These are phyloP conservation scores for Acleris cristana DNA, from an alignment of 2,888 invertebrate genomes.

Conservation along the genomic window DNA sequence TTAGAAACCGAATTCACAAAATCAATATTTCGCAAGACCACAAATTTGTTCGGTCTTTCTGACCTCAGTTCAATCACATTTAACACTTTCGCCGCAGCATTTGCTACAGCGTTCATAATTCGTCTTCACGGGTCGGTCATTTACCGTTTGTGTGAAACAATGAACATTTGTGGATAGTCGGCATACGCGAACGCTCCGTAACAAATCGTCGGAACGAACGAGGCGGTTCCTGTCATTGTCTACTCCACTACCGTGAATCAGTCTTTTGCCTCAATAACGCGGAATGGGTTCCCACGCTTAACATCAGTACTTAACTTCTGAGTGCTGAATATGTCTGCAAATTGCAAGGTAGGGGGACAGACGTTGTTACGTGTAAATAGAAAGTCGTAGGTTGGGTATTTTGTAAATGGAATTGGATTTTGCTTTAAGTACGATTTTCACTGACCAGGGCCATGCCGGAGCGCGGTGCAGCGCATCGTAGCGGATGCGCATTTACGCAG, in stretches of 20 bases:
- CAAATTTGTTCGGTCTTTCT: slow-evolving; percentile 2
- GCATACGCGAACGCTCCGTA: slow-evolving; percentile 55
- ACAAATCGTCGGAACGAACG: slow-evolving; percentile 66
- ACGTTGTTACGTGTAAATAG: slow-evolving; percentile 20
- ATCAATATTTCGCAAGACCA: slow-evolving; percentile 1
- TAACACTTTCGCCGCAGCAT: slow-evolving; percentile 37
- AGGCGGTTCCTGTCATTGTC: slow-evolving; percentile 74
- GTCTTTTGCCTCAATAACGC: slow-evolving; percentile 49
- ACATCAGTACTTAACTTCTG: slow-evolving; percentile 13
- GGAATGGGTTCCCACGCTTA: slow-evolving; percentile 59
- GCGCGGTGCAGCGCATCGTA: too few relatives aligned
- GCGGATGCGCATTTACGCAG: too few relatives aligned
- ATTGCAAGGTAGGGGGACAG: slow-evolving; percentile 40
- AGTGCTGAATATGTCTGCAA: slow-evolving; percentile 39
- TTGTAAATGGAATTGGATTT: too few relatives aligned
- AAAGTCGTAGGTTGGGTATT: slow-evolving; percentile 21
- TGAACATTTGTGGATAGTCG: slow-evolving; percentile 51
- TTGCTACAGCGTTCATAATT: slow-evolving; percentile 30
- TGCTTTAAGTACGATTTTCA: too few relatives aligned
- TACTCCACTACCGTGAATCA: slow-evolving; percentile 59
- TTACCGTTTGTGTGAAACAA: slow-evolving; percentile 56
- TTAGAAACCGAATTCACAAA: background rate
- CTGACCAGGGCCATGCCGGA: too few relatives aligned
- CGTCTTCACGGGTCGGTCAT: slow-evolving; percentile 46
- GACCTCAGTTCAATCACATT: slow-evolving; percentile 41